phyloP scores from a whole-genome alignment of 1,140 invertebrate species.

The Heliconius eleuchia region DNA sequence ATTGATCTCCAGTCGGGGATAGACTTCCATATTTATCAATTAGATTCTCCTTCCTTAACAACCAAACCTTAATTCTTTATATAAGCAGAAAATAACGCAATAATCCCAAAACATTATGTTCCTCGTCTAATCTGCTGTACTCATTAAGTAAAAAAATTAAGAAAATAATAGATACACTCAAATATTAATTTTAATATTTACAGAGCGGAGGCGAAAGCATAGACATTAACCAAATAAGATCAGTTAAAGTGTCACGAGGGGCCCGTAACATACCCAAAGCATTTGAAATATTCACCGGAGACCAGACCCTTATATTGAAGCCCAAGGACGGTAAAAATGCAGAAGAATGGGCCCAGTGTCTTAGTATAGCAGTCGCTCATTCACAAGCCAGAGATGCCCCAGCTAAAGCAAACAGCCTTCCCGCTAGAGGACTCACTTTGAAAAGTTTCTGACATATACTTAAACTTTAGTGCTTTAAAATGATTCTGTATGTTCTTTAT shows the following conservation, averaged over 20 bases:
- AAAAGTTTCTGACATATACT: conserved; percentile 65
- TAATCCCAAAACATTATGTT: no score
- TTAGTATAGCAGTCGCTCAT: conserved; percentile 93
- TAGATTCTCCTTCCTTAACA: no score
- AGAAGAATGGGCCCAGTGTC: conserved; percentile 96
- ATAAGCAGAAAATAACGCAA: no score
- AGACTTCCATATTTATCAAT: no score
- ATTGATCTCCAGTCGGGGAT: no score
- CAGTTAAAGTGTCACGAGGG: conserved; percentile 92
- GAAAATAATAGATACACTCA: background rate
- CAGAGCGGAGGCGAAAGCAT: conserved; percentile 88
- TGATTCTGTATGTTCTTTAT: background rate
- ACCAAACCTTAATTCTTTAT: no score
- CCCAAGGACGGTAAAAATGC: conserved; percentile 97
- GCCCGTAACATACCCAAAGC: conserved; percentile 95
- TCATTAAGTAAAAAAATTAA: background rate
- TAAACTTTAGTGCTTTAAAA: conserved; percentile 16
- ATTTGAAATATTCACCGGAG: conserved; percentile 97
- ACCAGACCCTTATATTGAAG: conserved; percentile 95
- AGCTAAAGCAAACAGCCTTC: conserved; percentile 86
- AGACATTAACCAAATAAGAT: conserved; percentile 95
- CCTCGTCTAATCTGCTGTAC: no score
- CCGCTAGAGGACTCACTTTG: conserved; percentile 82
- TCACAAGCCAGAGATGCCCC: conserved; percentile 86
- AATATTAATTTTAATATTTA: conserved; percentile 13